Base-by-base conservation (phyloP, 2,888 invertebrate genomes). In the Ephialtes manifestator region DNA sequence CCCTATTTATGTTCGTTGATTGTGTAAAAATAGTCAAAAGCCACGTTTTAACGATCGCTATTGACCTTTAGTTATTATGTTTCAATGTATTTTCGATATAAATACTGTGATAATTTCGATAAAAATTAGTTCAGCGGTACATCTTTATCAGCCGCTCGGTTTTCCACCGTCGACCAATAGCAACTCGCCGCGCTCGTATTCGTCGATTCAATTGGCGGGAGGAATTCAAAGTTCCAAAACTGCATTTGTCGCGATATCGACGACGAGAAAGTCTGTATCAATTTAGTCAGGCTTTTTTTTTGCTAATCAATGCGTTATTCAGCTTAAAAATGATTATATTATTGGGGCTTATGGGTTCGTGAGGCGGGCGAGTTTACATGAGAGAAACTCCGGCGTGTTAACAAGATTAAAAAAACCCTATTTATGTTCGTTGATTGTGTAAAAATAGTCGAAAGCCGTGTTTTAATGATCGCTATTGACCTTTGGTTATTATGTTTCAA, bases 281-380 rank as follows among this genome's bases (percentile, higher is more conserved):
- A 88, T 90, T 89, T 89, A 86, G 28, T 51, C 68, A 0, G 2
- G 13, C 0, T 58, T 43, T 43, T 51, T n/a, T 67, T 70, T 88
- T 67, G 77, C 55, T 86, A 90, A 90, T 87, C 79, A 88, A 81
- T 60, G 67, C 8, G 46, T 10, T 39, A 28, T 35, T 35, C 39
- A 2, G 0, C 13, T 18, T 53, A 82, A 85, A 89, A 84, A 55
- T 7, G 31, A 10, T 43, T 63, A 51, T 87, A 81, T 82, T n/a
- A 7, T 24, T 31, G 68, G 31, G 84, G 81, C 85, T 86, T 85
- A 81, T 86, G 35, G n/a, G 7, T 82, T 76, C 65, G 81, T 68
- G 72, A 77, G 84, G 78, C 82, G 87, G 90, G 87, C 85, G 87
- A 76, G 83, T 89, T 89, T 87, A 65, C 89, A 90, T 87, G 88